Conservation (phyloP, 2,113 vertebrate species). For the Ceyx melanurus region DNA sequence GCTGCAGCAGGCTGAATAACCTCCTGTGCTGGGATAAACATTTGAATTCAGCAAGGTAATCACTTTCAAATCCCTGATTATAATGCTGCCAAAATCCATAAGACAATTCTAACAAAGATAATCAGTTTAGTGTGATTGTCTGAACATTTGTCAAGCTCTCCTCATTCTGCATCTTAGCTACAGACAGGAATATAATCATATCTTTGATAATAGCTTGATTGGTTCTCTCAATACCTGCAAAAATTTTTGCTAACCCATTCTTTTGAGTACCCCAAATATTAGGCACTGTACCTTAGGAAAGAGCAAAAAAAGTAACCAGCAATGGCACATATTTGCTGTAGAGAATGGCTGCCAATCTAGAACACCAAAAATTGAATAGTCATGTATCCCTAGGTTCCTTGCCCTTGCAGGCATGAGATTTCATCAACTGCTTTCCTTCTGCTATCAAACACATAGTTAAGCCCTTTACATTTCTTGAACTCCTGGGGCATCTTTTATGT, state of each 20-base stretch:
- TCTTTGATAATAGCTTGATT: not conserved
- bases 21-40: not conserved
- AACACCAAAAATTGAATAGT: not conserved
- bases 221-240: not conserved
- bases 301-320: not conserved
- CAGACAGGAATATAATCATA: not conserved
- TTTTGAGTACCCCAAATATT: not conserved
- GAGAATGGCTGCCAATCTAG: not conserved
- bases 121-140: not conserved
- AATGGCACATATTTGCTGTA: not conserved
- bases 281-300: not conserved
- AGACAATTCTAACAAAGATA: not conserved
- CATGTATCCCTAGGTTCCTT: not conserved
- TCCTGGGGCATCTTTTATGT: not conserved
- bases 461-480: not conserved
- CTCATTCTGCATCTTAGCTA: not conserved
- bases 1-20: not conserved
- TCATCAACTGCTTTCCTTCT: not conserved
- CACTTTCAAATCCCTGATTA: constrained; percentile 10
- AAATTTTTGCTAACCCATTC: not conserved
- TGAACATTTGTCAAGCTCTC: not conserved
- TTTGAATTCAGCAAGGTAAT: constrained; percentile 29
- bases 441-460: not conserved
- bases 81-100: not conserved
- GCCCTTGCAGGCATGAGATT: not conserved